Base-by-base conservation (phyloP, 2,888 invertebrate genomes). In the Latheticus oryzae region DNA sequence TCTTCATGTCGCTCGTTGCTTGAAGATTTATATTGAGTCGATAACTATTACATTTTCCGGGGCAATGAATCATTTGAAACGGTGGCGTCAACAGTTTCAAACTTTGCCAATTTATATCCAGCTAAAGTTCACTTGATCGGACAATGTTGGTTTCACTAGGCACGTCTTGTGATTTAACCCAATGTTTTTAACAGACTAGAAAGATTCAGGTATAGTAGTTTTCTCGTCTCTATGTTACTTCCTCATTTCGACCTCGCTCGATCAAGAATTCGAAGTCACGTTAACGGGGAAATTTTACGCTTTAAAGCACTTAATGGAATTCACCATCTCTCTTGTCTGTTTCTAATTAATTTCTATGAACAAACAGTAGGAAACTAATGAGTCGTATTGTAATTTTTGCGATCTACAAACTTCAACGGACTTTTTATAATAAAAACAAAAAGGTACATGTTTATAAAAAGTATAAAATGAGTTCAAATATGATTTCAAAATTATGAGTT, bases 31-130 rank as follows among this genome's bases (percentile, higher is more conserved):
- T 58, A 50, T 23, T 35, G 30, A 33, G 26, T 33, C 37, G 35
- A 43, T 58, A 58, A 58, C 58, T 54, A 54, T 58, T 58, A 42
- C 54, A 37, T 54, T 58, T 58, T 50, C 43, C 43, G 23, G 35
- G 11, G 23, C 58, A 24, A 58, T 58, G 58, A 58, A 58, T 58
- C 54, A 58, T 58, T 58, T 40, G 54, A 48, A 58, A 58, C 37
- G 33, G 48, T 58, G 42, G 43, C 58, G 58, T 58, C 58, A 58
- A 58, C 58, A 58, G 54, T 58, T 58, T 54, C 48, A 45, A 58
- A 58, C 58, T 58, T 58, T 54, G 17, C 54, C 58, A 58, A 58
- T 58, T 58, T 58, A 54, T 54, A 58, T 58, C 54, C 42, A 23
- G 24, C 37, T 48, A 32, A 48, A 48, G 48, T 55, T 55, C 48